phyloP scores from a whole-genome alignment of 2,113 vertebrate genomes.

The Tachuris rubrigastra region DNA sequence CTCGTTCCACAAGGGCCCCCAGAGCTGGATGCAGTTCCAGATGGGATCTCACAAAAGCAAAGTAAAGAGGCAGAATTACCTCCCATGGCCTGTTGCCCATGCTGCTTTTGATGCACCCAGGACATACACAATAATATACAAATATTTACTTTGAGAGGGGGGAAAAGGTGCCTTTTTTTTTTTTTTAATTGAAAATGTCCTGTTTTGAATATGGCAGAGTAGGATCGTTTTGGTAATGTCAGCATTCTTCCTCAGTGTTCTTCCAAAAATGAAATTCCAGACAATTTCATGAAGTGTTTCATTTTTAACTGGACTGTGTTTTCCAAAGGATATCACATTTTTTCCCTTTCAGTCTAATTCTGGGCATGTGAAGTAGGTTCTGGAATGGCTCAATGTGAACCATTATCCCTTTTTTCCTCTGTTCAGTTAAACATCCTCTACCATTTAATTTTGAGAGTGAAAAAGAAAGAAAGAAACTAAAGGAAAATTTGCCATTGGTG shows the following conservation, averaged over 20 bases:
- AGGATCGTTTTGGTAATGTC: background rate
- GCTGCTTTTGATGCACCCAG: background rate
- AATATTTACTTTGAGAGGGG: background rate
- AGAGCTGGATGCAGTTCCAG: background rate
- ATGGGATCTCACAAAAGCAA: background rate
- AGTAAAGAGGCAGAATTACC: background rate
- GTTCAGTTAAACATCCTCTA: background rate
- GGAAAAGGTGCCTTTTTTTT: background rate
- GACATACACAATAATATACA: background rate
- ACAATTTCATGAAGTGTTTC: background rate
- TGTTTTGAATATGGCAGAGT: background rate
- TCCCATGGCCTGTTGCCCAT: background rate
- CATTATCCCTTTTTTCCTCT: background rate
- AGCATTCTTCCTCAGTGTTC: background rate
- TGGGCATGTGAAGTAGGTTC: background rate
- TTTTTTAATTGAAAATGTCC: background rate
- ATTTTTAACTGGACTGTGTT: background rate
- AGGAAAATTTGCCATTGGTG: background rate
- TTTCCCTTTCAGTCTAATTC: background rate
- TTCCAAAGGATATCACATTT: background rate
- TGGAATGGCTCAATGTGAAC: constrained; percentile 2
- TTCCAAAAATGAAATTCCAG: background rate
- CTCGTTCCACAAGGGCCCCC: background rate
- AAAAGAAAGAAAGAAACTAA: background rate
- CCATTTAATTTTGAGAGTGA: background rate